A percentile compares a stretch with the other conserved stretches of the same genome.
Evolutionary conservation across 2,113 vertebrate species (phyloP).

Genomic region (Hippopotamus amphibius): DNA sequence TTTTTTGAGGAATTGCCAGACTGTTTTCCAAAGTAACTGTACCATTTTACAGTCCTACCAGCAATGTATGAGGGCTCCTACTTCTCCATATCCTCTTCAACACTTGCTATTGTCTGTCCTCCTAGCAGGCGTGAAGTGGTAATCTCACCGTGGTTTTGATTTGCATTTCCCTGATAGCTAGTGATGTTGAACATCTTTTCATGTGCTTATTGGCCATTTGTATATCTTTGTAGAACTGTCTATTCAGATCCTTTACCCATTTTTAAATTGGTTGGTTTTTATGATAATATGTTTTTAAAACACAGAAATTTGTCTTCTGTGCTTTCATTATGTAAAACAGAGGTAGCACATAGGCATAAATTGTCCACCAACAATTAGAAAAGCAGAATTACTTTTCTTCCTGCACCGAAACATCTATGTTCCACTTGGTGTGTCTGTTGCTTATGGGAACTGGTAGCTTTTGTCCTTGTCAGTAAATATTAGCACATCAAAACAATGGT

Average conservation of each 20-base stretch:
- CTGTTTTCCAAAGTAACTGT: neutral
- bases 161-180: neutral
- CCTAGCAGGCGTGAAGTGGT: neutral
- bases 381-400: neutral
- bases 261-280: neutral
- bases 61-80: neutral
- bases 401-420: neutral
- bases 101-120: neutral
- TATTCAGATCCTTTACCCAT: neutral
- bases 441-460: neutral
- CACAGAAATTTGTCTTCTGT: neutral
- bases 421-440: neutral
- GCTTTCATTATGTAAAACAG: neutral
- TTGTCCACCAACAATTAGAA: slow-evolving; percentile 24
- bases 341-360: neutral
- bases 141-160: neutral
- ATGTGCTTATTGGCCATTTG: neutral
- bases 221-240: neutral
- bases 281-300: neutral
- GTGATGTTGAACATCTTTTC: neutral
- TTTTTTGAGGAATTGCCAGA: neutral
- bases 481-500: slow-evolving; percentile 59
- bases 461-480: slow-evolving; percentile 45
- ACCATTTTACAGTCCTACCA: neutral
- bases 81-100: neutral